phyloP scores from a whole-genome alignment of 2,888 invertebrate species.

The Bugulina stolonifera region DNA sequence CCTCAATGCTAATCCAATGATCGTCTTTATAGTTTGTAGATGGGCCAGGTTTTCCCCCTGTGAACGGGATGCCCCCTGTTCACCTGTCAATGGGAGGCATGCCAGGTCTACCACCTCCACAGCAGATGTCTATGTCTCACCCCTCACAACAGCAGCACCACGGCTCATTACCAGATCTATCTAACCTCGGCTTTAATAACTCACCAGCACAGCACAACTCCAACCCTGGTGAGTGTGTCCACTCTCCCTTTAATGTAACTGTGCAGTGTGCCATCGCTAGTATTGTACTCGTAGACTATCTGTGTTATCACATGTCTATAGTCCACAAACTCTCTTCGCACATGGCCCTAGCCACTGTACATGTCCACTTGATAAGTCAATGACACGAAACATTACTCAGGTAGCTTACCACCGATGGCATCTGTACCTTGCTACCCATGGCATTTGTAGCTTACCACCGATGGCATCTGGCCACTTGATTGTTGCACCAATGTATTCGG shows the following conservation, averaged over 20 bases:
- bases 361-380: too few relatives aligned
- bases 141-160: neutral
- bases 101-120: neutral
- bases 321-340: too few relatives aligned
- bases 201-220: neutral
- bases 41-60: neutral
- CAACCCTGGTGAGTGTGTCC: neutral
- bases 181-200: conserved; percentile 16
- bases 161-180: conserved; percentile 17
- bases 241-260: neutral
- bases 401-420: too few relatives aligned
- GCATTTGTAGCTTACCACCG: too few relatives aligned
- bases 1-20: too few relatives aligned
- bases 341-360: too few relatives aligned
- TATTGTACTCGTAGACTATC: too few relatives aligned
- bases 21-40: neutral
- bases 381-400: too few relatives aligned
- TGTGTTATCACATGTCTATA: too few relatives aligned
- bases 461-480: too few relatives aligned
- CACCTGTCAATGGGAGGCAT: neutral
- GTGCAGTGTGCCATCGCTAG: neutral
- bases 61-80: conserved; percentile 10
- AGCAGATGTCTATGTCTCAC: neutral
- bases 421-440: too few relatives aligned
- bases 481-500: too few relatives aligned